These are phyloP conservation scores for Leptopilina drosophilae DNA, from an alignment of 2,888 invertebrate genomes.

Conservation along the genomic window DNA sequence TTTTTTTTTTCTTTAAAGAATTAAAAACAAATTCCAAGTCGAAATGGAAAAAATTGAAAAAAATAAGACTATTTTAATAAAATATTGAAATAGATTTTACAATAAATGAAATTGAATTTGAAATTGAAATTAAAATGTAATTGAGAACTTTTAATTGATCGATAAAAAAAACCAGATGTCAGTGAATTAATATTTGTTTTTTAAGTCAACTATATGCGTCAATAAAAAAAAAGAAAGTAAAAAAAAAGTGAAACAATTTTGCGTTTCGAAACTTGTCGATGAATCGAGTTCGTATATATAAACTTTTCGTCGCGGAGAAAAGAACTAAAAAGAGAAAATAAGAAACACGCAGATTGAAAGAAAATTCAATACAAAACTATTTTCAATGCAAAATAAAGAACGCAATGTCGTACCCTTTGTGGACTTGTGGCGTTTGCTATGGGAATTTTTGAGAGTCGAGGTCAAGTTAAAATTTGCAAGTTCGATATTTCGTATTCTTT, in stretches of 20 bases:
- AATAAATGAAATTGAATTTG: too few species aligned
- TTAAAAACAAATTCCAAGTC: too few species aligned
- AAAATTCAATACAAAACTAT: slow-evolving; percentile 31
- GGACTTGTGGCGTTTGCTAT: slow-evolving; percentile 30
- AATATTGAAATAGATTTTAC: too few species aligned
- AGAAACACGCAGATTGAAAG: slow-evolving; percentile 13
- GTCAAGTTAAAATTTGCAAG: slow-evolving; percentile 7
- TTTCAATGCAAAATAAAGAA: slow-evolving; percentile 41
- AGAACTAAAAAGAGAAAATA: slow-evolving; percentile 31
- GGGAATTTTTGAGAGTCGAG: slow-evolving; percentile 29
- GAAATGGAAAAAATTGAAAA: too few species aligned
- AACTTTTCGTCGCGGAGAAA: slow-evolving; percentile 27
- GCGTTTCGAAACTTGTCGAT: background rate
- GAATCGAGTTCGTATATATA: slow-evolving; percentile 38
- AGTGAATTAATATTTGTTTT: too few species aligned
- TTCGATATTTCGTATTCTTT: slow-evolving; percentile 6
- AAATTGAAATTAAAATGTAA: too few species aligned
- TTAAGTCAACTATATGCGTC: background rate
- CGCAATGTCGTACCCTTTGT: slow-evolving; percentile 28
- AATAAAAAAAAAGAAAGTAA: background rate
- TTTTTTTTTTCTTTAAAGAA: too few species aligned
- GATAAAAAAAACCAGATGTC: background rate
- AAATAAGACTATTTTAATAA: too few species aligned
- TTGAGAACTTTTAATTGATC: background rate
- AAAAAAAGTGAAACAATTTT: background rate